Evolutionary conservation across 2,888 invertebrate genomes (phyloP).

Genomic region (Sicus ferrugineus): DNA sequence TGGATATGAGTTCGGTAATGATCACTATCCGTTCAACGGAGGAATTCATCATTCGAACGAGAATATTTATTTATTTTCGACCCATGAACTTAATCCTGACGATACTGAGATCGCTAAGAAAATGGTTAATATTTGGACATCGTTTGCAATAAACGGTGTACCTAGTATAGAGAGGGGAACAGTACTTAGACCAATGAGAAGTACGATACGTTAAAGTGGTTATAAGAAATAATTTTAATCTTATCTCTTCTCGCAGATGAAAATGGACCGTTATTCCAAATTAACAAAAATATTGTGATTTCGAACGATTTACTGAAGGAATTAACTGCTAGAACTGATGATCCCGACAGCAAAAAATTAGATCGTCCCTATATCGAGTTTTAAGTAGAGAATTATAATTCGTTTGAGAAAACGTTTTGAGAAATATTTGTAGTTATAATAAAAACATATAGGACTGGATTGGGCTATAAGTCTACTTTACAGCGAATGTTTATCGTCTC

Average conservation of each 20-base stretch:
- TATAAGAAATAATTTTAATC: background rate
- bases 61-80: constrained; percentile 68
- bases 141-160: constrained; percentile 59
- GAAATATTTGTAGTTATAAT: too few species aligned
- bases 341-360: constrained; percentile 52
- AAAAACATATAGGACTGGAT: too few species aligned
- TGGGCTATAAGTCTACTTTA: background rate
- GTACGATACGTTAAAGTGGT: constrained; percentile 35
- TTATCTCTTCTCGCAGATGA: constrained; percentile 40
- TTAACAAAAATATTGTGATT: constrained; percentile 47
- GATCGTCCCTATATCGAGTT: constrained; percentile 48
- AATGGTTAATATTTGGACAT: constrained; percentile 65
- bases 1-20: constrained; percentile 62
- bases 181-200: constrained; percentile 40
- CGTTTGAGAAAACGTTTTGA: too few species aligned
- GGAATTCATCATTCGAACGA: constrained; percentile 71
- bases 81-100: constrained; percentile 58
- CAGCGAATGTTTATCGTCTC: background rate
- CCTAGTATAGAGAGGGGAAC: constrained; percentile 45
- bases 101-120: constrained; percentile 63
- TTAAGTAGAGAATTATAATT: constrained; percentile 40
- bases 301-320: constrained; percentile 52
- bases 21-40: constrained; percentile 65
- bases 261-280: constrained; percentile 62
- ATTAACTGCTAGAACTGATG: constrained; percentile 54